Evolutionary conservation across 2,888 invertebrate genomes (phyloP).

Genomic region (Timema cristinae): DNA sequence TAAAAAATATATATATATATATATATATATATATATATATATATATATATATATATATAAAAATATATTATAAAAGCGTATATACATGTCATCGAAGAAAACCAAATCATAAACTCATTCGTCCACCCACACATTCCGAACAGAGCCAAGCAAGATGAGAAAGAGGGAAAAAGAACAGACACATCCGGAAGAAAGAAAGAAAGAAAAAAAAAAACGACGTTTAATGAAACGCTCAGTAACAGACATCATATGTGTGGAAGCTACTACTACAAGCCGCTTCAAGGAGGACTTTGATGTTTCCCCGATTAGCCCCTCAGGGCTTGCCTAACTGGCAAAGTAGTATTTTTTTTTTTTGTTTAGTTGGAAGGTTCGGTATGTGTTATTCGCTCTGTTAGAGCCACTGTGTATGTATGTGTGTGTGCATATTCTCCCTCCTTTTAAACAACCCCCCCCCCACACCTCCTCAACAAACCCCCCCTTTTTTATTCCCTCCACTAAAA

Average conservation of each 20-base stretch:
- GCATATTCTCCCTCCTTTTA: neutral
- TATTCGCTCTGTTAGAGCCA: constrained; percentile 3
- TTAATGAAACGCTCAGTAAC: constrained; percentile 15
- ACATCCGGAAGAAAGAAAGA: too few relatives aligned
- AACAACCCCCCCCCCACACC: neutral
- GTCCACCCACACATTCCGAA: too few relatives aligned
- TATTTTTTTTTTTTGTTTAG: neutral
- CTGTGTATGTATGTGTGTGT: neutral
- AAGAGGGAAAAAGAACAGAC: too few relatives aligned
- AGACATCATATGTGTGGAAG: neutral
- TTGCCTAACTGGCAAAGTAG: neutral
- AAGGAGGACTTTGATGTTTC: constrained; percentile 7
- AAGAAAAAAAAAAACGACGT: neutral
- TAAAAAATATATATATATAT: too few relatives aligned
- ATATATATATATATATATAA: too few relatives aligned
- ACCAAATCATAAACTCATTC: too few relatives aligned
- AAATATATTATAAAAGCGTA: too few relatives aligned
- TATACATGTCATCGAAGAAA: too few relatives aligned
- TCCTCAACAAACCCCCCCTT: neutral
- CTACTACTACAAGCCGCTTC: neutral
- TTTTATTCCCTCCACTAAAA: neutral
- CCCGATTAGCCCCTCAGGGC: constrained; percentile 14
- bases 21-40: too few relatives aligned
- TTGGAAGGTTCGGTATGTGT: neutral
- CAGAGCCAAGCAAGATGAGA: too few relatives aligned